These are phyloP conservation scores for Rhinoptilus africanus DNA, from an alignment of 2,113 vertebrate genomes.

Conservation along the genomic window DNA sequence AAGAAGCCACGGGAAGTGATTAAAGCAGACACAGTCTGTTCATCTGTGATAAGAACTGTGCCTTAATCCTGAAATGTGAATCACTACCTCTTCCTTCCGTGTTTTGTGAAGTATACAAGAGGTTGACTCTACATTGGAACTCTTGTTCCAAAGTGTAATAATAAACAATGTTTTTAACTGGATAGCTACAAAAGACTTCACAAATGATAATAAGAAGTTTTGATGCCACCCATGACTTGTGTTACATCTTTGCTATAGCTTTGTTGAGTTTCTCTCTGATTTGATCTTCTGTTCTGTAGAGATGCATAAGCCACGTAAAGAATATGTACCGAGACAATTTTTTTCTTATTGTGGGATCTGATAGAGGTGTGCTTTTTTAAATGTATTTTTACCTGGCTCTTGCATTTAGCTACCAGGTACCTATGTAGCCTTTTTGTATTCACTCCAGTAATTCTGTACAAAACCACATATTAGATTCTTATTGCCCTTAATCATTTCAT, in stretches of 20 bases:
- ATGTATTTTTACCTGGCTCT: neutral
- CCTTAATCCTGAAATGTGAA: neutral
- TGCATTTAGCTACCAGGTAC: neutral
- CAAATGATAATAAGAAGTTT: neutral
- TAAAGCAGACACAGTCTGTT: neutral
- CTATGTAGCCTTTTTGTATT: neutral
- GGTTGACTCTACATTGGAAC: neutral
- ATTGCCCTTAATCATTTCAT: fast-evolving
- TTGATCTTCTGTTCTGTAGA: neutral
- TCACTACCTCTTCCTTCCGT: neutral
- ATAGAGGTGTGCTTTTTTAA: neutral
- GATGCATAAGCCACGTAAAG: neutral
- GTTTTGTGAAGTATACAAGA: neutral
- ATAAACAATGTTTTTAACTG: neutral
- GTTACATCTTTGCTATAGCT: neutral
- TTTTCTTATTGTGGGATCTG: neutral
- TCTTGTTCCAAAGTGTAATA: neutral
- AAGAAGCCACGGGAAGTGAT: neutral
- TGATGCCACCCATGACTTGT: neutral
- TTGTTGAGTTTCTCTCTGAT: neutral
- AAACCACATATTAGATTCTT: neutral
- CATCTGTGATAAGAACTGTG: neutral
- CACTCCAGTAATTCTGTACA: neutral
- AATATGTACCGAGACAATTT: neutral
- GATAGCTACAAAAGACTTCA: neutral